Evolutionary conservation across 2,797 vertebrate species (phyloP).

Genomic region (Rhinatrema bivittatum): DNA sequence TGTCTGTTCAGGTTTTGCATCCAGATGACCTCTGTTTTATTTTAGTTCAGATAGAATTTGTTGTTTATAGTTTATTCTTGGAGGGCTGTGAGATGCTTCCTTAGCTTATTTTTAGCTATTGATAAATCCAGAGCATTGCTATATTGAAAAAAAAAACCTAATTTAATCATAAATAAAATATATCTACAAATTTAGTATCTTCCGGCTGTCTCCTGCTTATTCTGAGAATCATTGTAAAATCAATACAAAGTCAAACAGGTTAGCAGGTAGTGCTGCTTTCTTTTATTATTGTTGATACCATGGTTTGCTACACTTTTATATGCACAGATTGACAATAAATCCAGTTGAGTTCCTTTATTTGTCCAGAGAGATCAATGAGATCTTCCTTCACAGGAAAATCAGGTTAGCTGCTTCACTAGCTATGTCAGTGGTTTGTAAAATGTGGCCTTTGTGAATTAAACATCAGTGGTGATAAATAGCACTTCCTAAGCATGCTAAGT

Average conservation of each 20-base stretch:
- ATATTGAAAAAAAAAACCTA: neutral
- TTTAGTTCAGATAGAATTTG: no score
- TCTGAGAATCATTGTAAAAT: neutral
- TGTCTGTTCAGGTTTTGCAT: no score
- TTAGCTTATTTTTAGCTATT: no score
- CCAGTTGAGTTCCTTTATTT: neutral
- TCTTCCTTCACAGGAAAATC: neutral
- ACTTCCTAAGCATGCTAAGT: neutral
- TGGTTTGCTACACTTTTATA: neutral
- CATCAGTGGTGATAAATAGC: neutral
- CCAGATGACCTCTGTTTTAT: no score
- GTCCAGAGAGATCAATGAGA: neutral
- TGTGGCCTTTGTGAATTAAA: neutral
- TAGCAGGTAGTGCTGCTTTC: neutral
- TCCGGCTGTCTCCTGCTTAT: neutral
- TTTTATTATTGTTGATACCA: neutral
- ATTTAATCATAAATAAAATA: no score
- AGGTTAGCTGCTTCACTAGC: neutral
- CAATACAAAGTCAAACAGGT: neutral
- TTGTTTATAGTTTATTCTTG: no score
- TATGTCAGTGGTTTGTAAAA: neutral
- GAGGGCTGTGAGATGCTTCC: no score
- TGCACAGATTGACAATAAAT: neutral
- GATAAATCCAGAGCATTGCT: no score
- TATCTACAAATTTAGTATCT: neutral